Conservation (phyloP, 2,113 vertebrate genomes). For the Eublepharis macularius region DNA sequence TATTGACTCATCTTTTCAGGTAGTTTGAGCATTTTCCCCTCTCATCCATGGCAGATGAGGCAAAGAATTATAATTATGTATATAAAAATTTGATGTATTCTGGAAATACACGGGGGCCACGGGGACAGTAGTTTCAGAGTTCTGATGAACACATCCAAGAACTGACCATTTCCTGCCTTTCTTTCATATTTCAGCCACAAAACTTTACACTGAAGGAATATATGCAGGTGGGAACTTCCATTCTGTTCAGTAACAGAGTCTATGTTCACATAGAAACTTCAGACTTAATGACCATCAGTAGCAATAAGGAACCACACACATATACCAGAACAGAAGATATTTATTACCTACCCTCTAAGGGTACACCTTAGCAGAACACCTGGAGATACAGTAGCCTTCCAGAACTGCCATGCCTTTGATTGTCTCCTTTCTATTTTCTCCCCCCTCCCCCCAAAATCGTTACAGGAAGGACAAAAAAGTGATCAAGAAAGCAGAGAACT, state of each 20-base stretch:
- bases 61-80: not conserved
- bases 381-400: not conserved
- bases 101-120: not conserved
- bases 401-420: not conserved
- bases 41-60: not conserved
- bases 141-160: not conserved
- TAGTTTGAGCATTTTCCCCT: not conserved
- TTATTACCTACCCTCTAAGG: not conserved
- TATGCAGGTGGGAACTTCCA: not conserved
- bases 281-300: not conserved
- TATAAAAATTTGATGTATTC: not conserved
- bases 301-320: not conserved
- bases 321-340: not conserved
- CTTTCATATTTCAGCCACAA: not conserved
- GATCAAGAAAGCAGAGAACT: rapidly evolving
- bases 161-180: not conserved
- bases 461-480: not conserved
- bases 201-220: not conserved
- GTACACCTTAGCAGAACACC: too few relatives aligned
- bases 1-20: not conserved
- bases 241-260: not conserved
- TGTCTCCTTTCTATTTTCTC: too few relatives aligned
- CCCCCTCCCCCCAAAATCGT: too few relatives aligned
- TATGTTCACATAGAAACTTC: not conserved
- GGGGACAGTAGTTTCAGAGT: not conserved